phyloP scores from a whole-genome alignment of 2,113 vertebrate genomes.

The Austrofundulus limnaeus region DNA sequence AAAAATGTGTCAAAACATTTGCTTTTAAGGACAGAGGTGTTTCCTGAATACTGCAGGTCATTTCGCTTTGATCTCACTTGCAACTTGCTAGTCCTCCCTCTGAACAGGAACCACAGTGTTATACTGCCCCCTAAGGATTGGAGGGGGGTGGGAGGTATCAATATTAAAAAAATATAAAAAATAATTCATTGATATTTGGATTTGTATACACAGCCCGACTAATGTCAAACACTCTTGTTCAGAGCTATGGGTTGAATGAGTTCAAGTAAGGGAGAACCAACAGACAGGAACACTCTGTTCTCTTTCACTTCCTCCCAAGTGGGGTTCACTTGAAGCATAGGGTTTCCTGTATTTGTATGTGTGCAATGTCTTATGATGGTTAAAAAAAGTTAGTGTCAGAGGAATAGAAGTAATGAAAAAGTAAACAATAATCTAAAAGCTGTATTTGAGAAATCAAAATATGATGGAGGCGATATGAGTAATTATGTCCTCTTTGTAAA shows the following conservation, averaged over 20 bases:
- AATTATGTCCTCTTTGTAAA: not conserved
- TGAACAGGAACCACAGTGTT: no score
- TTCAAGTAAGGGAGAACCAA: not conserved
- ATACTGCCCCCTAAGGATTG: no score
- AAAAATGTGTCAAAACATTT: no score
- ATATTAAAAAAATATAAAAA: no score
- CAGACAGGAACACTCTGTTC: conserved; percentile 48
- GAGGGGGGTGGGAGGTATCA: no score
- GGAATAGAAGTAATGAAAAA: not conserved
- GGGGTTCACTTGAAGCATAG: conserved; percentile 18
- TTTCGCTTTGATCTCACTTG: no score
- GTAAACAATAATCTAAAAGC: not conserved
- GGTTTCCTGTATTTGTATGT: conserved; percentile 45
- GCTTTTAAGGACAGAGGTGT: no score
- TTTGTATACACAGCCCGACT: no score
- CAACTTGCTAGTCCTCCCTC: no score
- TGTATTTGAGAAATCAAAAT: not conserved
- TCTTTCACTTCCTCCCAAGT: conserved; percentile 61
- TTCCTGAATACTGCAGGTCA: no score
- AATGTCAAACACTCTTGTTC: not conserved
- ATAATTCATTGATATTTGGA: no score
- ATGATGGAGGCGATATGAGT: not conserved
- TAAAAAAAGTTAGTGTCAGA: not conserved
- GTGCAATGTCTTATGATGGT: conserved; percentile 4
- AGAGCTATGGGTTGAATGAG: not conserved